phyloP scores from a whole-genome alignment of 1,140 invertebrate genomes.

The Tribolium madens region DNA sequence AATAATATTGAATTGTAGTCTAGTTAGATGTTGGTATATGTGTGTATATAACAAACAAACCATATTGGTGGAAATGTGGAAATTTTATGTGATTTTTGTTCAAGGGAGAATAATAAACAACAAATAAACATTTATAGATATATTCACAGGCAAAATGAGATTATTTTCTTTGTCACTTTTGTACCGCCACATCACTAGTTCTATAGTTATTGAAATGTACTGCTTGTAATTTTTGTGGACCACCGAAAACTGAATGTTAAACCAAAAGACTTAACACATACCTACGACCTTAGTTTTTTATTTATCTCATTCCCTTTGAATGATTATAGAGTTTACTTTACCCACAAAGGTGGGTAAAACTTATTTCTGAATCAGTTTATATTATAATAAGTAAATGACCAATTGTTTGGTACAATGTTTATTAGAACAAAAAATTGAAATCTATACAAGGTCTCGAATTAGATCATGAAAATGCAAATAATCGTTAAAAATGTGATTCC shows the following conservation, averaged over 20 bases:
- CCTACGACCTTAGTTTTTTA: slow-evolving; percentile 7
- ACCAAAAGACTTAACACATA: slow-evolving; percentile 31
- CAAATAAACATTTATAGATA: background rate
- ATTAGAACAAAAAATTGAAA: slow-evolving; percentile 11
- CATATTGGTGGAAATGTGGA: slow-evolving; percentile 37
- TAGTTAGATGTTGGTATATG: slow-evolving; percentile 50
- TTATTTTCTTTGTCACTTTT: slow-evolving; percentile 21
- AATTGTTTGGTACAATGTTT: slow-evolving; percentile 17
- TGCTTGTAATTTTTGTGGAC: slow-evolving; percentile 42
- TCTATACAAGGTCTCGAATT: slow-evolving; percentile 31
- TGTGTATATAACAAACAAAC: slow-evolving; percentile 47
- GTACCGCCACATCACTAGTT: slow-evolving; percentile 29
- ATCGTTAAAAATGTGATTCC: slow-evolving; percentile 55
- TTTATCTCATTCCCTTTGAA: background rate
- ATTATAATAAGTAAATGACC: slow-evolving; percentile 44
- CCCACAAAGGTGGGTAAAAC: background rate
- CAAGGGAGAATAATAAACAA: slow-evolving; percentile 16
- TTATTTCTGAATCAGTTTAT: too few relatives aligned
- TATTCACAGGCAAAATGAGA: slow-evolving; percentile 11
- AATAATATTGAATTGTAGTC: slow-evolving; percentile 44
- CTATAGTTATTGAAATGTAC: slow-evolving; percentile 30
- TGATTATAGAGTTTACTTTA: background rate
- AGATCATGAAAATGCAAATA: slow-evolving; percentile 35
- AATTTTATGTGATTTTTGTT: slow-evolving; percentile 34
- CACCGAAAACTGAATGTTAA: slow-evolving; percentile 29